A percentile compares a stretch with the other conserved stretches of the same genome.
These are phyloP conservation scores for Hypanus sabinus DNA, from an alignment of 2,113 vertebrate genomes.

Conservation along the genomic window DNA sequence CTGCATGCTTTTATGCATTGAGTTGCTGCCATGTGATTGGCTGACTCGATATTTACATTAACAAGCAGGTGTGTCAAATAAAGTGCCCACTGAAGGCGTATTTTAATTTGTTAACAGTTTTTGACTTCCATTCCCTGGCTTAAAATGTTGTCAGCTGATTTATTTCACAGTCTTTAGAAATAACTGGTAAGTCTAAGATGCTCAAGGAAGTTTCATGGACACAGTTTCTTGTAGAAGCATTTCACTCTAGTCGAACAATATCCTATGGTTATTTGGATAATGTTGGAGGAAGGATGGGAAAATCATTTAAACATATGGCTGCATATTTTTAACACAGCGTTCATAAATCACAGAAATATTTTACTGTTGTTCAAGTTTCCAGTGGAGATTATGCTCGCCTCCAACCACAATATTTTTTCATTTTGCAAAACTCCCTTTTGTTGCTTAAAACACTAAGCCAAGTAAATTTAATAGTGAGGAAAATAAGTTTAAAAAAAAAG, in stretches of 20 bases:
- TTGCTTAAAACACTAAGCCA: background rate
- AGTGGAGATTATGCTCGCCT: background rate
- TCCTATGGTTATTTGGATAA: background rate
- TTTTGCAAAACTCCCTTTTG: background rate
- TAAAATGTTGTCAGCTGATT: background rate
- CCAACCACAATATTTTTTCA: background rate
- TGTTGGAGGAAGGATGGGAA: background rate
- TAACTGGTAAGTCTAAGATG: background rate
- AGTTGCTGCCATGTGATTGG: too few relatives aligned
- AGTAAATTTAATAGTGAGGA: background rate
- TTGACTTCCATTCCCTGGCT: background rate
- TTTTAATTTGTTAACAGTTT: background rate
- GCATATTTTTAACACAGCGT: background rate
- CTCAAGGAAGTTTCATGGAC: background rate
- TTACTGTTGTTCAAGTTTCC: background rate
- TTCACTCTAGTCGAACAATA: background rate
- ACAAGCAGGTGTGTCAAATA: too few relatives aligned
- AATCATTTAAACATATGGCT: constrained; percentile 1
- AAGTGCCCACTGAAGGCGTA: background rate
- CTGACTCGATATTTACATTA: too few relatives aligned
- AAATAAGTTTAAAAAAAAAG: too few relatives aligned
- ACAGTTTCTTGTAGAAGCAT: background rate
- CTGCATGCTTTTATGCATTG: too few relatives aligned
- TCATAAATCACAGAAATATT: constrained; percentile 25
- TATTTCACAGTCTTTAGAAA: background rate